A percentile compares a stretch with the other conserved stretches of the same genome.
Evolutionary conservation across 2,113 vertebrate genomes (phyloP).

Genomic region (Naja naja): DNA sequence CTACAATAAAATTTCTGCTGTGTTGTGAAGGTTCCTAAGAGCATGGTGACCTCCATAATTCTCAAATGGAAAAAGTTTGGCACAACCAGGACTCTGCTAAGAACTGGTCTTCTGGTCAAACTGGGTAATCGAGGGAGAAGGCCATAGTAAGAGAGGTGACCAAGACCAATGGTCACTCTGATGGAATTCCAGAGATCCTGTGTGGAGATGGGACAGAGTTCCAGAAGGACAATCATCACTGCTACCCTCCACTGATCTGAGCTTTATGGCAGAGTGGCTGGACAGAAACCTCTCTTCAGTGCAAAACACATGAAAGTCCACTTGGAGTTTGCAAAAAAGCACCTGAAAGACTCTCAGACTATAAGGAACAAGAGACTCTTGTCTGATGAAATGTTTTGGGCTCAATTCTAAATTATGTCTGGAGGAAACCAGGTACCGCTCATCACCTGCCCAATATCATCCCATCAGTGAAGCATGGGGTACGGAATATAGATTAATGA

Average conservation of each 20-base stretch:
- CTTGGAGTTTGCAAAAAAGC: background rate
- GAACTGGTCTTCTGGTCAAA: background rate
- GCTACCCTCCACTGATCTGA: background rate
- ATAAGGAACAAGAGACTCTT: background rate
- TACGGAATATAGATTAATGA: background rate
- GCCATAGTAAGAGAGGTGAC: background rate
- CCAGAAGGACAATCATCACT: background rate
- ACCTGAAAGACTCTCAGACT: too few species aligned
- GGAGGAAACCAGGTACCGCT: background rate
- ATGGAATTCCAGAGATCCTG: background rate
- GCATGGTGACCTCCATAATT: background rate
- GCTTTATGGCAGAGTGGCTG: background rate
- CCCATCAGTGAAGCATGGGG: background rate
- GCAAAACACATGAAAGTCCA: background rate
- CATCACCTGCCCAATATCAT: background rate
- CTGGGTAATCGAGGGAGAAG: background rate
- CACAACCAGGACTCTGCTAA: background rate
- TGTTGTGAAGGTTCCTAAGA: background rate
- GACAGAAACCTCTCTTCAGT: background rate
- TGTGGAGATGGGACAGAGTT: background rate
- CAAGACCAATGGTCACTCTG: background rate
- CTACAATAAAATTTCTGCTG: background rate
- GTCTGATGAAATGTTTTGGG: background rate
- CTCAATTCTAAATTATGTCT: background rate
- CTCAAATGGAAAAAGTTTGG: background rate